These are phyloP conservation scores for Amorpha juglandis DNA, from an alignment of 2,888 invertebrate species.

Conservation along the genomic window DNA sequence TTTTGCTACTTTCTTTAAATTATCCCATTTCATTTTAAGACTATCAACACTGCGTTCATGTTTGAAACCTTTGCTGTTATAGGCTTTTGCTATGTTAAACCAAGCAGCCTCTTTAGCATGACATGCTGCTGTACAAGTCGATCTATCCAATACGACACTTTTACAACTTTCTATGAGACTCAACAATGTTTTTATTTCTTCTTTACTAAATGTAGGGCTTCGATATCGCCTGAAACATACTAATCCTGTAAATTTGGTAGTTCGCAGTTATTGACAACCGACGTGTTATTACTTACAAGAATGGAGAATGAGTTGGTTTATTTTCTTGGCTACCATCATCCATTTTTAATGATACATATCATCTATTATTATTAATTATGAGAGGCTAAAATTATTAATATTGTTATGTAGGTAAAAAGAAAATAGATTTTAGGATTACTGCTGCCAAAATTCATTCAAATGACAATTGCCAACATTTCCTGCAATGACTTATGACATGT, in stretches of 20 bases:
- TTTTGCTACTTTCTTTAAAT: slow-evolving; percentile 63
- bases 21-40: slow-evolving; percentile 72
- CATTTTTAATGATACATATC: slow-evolving; percentile 32
- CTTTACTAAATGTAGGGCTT: slow-evolving; percentile 59
- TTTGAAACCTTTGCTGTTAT: slow-evolving; percentile 57
- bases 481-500: too few relatives aligned
- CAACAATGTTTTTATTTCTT: slow-evolving; percentile 62
- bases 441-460: too few relatives aligned
- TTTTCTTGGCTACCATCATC: slow-evolving; percentile 41
- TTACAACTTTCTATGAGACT: slow-evolving; percentile 65
- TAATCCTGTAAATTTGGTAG: background rate
- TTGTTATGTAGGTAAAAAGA: too few relatives aligned
- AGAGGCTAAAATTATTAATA: too few relatives aligned
- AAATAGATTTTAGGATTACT: too few relatives aligned
- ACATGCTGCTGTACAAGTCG: slow-evolving; percentile 52
- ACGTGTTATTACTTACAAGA: slow-evolving; percentile 8
- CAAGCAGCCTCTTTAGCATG: slow-evolving; percentile 68
- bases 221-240: slow-evolving; percentile 52
- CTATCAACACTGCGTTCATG: slow-evolving; percentile 55
- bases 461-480: too few relatives aligned
- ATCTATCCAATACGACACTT: slow-evolving; percentile 63
- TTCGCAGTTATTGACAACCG: background rate
- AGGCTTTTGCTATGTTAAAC: slow-evolving; percentile 62
- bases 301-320: slow-evolving; percentile 33
- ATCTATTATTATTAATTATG: too few relatives aligned